Conservation (phyloP, 53 echinoderm and acorn worm genomes). For the Astropecten irregularis region DNA sequence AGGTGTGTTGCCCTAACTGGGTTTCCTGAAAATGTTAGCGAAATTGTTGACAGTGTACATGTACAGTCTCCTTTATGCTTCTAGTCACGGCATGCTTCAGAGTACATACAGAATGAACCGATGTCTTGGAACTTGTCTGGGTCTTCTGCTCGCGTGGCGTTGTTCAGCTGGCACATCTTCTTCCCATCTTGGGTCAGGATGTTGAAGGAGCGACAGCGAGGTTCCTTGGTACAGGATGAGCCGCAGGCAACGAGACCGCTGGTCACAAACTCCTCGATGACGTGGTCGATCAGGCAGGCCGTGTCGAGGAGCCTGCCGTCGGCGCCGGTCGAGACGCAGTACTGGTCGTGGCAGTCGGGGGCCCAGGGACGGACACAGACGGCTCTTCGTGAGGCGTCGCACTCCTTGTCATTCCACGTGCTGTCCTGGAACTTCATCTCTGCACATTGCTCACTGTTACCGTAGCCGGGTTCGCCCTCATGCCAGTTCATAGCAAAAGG, state of each 20-base stretch:
- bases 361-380: not conserved
- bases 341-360: not conserved
- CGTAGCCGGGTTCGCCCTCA: not conserved
- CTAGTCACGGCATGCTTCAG: not conserved
- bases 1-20: no score
- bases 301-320: not conserved
- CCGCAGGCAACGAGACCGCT: not conserved
- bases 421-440: not conserved
- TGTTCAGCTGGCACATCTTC: slow-evolving; percentile 25
- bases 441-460: no score
- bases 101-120: not conserved
- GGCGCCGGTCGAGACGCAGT: not conserved
- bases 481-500: not conserved
- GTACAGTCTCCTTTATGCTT: no score
- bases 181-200: slow-evolving; percentile 1
- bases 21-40: no score
- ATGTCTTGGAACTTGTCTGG: not conserved
- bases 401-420: not conserved
- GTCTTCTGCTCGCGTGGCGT: not conserved
- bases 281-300: not conserved
- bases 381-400: no score
- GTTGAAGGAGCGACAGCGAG: slow-evolving; percentile 26
- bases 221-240: slow-evolving; percentile 12
- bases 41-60: no score
- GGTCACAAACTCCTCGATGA: slow-evolving; percentile 18